Conservation (phyloP, 2,888 invertebrate species). For the Tricholauxania praeusta region DNA sequence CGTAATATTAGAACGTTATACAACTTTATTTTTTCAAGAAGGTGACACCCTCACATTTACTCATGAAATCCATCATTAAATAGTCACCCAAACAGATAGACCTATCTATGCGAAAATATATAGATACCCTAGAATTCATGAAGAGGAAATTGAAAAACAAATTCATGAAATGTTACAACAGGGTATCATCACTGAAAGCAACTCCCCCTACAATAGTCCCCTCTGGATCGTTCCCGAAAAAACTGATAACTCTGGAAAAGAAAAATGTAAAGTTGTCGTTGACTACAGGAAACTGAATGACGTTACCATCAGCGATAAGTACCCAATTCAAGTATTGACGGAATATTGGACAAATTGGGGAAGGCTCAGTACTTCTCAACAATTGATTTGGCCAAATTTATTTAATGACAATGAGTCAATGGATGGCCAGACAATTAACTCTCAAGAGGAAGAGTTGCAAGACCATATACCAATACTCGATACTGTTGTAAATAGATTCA, state of each 20-base stretch:
- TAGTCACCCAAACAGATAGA: constrained; percentile 31
- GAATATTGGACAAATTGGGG: too few relatives aligned
- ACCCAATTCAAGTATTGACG: too few relatives aligned
- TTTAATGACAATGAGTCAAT: too few relatives aligned
- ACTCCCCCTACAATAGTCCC: constrained; percentile 38
- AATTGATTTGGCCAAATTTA: constrained; percentile 35
- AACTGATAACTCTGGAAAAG: constrained; percentile 33
- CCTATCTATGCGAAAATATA: constrained; percentile 37
- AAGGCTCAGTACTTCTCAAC: constrained; percentile 37
- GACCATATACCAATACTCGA: too few relatives aligned
- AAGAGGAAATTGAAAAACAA: constrained; percentile 33
- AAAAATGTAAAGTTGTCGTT: constrained; percentile 38
- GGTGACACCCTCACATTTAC: constrained; percentile 24
- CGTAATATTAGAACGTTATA: not conserved
- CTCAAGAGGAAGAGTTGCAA: too few relatives aligned
- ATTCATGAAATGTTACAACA: constrained; percentile 34
- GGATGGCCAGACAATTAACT: too few relatives aligned
- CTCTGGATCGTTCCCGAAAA: constrained; percentile 37
- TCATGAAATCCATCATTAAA: constrained; percentile 37
- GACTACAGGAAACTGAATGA: too few relatives aligned
- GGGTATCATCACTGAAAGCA: constrained; percentile 37
- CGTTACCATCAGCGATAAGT: too few relatives aligned
- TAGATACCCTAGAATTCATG: constrained; percentile 38
- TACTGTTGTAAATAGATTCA: too few relatives aligned
- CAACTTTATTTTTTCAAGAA: too few relatives aligned